phyloP scores from a whole-genome alignment of 1,140 invertebrate genomes.

The Meteorus sp. region DNA sequence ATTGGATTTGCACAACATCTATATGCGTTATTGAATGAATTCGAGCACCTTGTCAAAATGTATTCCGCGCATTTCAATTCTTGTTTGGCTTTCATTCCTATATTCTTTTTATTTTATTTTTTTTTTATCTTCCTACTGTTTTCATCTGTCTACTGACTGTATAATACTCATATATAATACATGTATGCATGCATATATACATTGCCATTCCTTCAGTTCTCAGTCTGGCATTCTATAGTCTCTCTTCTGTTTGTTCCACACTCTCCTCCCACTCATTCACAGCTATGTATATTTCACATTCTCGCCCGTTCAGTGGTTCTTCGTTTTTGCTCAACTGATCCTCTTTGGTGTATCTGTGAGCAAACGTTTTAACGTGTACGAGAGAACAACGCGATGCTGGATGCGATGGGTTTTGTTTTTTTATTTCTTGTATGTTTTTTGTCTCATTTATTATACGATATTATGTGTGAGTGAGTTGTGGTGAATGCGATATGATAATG shows the following conservation, averaged over 20 bases:
- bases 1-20: no score
- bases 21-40: no score
- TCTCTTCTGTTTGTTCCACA: background rate
- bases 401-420: no score
- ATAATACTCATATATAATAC: no score
- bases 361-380: no score
- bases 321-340: constrained; percentile 4
- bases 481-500: no score
- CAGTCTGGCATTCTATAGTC: background rate
- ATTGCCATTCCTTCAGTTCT: background rate
- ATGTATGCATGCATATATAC: background rate
- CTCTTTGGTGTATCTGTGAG: no score
- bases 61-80: constrained; percentile 15
- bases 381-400: no score
- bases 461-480: no score
- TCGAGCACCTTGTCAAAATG: background rate
- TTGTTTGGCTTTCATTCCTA: constrained; percentile 10
- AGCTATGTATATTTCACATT: constrained; percentile 2
- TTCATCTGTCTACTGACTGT: background rate
- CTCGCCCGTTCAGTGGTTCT: background rate
- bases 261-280: background rate
- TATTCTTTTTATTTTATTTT: background rate
- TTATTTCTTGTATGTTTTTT: no score
- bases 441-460: no score
- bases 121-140: background rate